Conservation (phyloP, 2,888 invertebrate species). For the Spodoptera littoralis region DNA sequence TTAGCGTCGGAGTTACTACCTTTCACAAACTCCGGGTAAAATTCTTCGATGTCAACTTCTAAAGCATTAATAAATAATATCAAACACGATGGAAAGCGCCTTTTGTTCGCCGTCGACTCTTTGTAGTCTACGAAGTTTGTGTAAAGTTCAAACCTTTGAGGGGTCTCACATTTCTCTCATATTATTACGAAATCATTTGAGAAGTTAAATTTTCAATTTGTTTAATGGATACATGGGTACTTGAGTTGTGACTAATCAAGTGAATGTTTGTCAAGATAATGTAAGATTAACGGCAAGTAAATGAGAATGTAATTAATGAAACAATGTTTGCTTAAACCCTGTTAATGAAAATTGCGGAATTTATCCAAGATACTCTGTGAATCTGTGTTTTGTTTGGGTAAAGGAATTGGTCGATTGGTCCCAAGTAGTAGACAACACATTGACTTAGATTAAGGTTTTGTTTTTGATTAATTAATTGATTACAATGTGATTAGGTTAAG, state of each 20-base stretch:
- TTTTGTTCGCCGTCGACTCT: constrained; percentile 49
- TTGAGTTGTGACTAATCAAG: constrained; percentile 45
- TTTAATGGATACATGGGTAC: constrained; percentile 53
- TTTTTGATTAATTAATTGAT: background rate
- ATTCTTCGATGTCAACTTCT: constrained; percentile 45
- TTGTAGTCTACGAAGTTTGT: constrained; percentile 60
- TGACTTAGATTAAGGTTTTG: too few species aligned
- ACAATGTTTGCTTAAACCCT: constrained; percentile 16
- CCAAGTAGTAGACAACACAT: too few species aligned
- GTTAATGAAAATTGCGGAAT: constrained; percentile 19
- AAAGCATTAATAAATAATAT: constrained; percentile 58
- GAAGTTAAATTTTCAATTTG: constrained; percentile 56
- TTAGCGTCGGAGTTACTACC: constrained; percentile 22
- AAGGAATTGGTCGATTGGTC: too few species aligned
- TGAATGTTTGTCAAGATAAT: constrained; percentile 34
- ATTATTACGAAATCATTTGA: constrained; percentile 57
- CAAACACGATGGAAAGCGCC: constrained; percentile 39
- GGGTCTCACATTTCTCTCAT: constrained; percentile 51
- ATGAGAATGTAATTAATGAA: constrained; percentile 41
- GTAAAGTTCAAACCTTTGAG: constrained; percentile 56
- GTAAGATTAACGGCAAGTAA: constrained; percentile 38
- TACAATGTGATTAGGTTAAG: background rate
- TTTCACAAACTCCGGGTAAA: constrained; percentile 16
- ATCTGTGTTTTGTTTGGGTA: background rate
- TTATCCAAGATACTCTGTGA: background rate